Percentiles rank a stretch among this genome's conserved stretches.
Conservation (phyloP, 2,113 vertebrate genomes). For the Elachura formosa region DNA sequence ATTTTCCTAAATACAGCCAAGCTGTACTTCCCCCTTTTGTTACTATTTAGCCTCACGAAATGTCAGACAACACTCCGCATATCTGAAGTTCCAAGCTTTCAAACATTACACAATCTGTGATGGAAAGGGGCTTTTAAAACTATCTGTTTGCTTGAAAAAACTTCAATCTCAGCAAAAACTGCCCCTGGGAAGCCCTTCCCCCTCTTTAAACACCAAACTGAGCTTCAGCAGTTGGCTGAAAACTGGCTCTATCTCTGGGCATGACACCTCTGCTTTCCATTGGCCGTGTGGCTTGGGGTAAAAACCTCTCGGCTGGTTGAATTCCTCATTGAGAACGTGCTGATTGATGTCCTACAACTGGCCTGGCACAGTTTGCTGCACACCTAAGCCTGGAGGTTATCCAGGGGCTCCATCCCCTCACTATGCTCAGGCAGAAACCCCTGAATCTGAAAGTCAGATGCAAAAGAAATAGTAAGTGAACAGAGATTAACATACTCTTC, state of each 20-base stretch:
- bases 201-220: constrained; percentile 9
- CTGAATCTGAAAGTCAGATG: constrained; percentile 21
- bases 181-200: not conserved
- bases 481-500: constrained; percentile 23
- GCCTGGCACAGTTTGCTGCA: not conserved
- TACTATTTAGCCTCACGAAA: not conserved
- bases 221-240: not conserved
- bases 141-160: not conserved
- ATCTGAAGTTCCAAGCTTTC: not conserved
- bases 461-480: constrained; percentile 37
- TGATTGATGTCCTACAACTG: not conserved
- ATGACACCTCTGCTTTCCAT: not conserved
- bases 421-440: not conserved
- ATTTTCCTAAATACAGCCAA: not conserved
- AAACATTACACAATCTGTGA: not conserved
- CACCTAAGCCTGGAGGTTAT: not conserved
- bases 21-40: not conserved
- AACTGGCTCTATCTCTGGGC: not conserved
- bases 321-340: not conserved
- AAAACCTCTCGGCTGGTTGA: not conserved
- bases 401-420: not conserved
- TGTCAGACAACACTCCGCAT: not conserved
- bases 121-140: not conserved
- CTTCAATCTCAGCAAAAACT: not conserved
- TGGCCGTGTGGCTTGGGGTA: not conserved